Percentiles rank a stretch among this genome's conserved stretches.
Evolutionary conservation across 2,888 invertebrate genomes (phyloP).

Genomic region (Oligia latruncula): DNA sequence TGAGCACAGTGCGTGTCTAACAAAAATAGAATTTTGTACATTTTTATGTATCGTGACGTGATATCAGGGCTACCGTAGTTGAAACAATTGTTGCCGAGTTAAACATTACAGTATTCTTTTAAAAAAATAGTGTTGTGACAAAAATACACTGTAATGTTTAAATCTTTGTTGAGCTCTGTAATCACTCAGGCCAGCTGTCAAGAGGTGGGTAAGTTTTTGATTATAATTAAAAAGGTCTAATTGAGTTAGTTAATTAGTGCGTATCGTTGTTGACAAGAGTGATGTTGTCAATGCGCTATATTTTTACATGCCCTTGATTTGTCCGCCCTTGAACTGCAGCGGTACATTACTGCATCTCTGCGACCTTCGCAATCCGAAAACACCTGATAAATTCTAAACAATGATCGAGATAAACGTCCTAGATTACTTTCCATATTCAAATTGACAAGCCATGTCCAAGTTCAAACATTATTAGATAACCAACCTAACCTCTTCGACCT

Average conservation of each 20-base stretch:
- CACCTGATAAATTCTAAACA: slow-evolving; percentile 55
- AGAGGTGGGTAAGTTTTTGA: slow-evolving; percentile 93
- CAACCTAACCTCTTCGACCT: slow-evolving; percentile 83
- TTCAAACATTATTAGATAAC: slow-evolving; percentile 79
- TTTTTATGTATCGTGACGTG: slow-evolving; percentile 87
- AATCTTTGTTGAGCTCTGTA: slow-evolving; percentile 91
- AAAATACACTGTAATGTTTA: slow-evolving; percentile 91
- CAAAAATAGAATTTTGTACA: slow-evolving; percentile 87
- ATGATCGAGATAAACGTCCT: slow-evolving; percentile 23
- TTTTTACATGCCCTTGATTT: slow-evolving; percentile 80
- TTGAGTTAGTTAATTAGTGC: slow-evolving; percentile 42
- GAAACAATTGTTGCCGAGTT: slow-evolving; percentile 74
- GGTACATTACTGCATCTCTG: slow-evolving; percentile 75
- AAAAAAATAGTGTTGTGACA: slow-evolving; percentile 77
- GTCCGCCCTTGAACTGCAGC: slow-evolving; percentile 84
- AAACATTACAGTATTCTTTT: slow-evolving; percentile 76
- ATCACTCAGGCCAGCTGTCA: slow-evolving; percentile 92
- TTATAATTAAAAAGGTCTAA: slow-evolving; percentile 51
- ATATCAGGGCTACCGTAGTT: slow-evolving; percentile 84
- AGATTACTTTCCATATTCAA: slow-evolving; percentile 22
- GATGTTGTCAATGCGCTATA: slow-evolving; percentile 45
- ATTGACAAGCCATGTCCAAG: slow-evolving; percentile 27
- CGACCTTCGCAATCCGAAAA: slow-evolving; percentile 66
- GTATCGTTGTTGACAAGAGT: slow-evolving; percentile 44
- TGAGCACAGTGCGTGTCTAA: slow-evolving; percentile 85